These are phyloP conservation scores for Alcis repandata DNA, from an alignment of 2,888 invertebrate species.

Conservation along the genomic window DNA sequence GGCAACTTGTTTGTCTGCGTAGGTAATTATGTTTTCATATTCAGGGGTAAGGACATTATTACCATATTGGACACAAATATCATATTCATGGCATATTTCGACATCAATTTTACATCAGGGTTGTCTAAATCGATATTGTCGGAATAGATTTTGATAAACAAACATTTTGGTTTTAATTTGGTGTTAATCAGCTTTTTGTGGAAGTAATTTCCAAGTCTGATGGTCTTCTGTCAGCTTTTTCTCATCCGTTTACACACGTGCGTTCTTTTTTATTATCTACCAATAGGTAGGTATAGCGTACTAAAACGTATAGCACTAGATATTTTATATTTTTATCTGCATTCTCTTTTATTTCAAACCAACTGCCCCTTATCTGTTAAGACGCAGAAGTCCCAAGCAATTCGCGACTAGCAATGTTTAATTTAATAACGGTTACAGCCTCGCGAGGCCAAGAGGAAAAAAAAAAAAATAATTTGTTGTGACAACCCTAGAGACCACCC, in stretches of 20 bases:
- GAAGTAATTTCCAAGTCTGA: too few species aligned
- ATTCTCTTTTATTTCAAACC: neutral
- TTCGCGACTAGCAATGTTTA: conserved; percentile 75
- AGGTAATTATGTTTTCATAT: conserved; percentile 3
- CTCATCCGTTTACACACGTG: too few species aligned
- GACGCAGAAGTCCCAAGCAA: conserved; percentile 69
- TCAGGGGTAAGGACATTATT: conserved; percentile 26
- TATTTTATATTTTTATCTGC: too few species aligned
- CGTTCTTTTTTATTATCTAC: too few species aligned
- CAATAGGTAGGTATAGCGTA: too few species aligned
- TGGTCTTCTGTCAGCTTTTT: too few species aligned
- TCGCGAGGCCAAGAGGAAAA: conserved; percentile 57
- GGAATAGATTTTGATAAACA: neutral
- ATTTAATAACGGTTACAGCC: conserved; percentile 81
- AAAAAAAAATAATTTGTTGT: conserved; percentile 66
- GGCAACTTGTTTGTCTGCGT: neutral
- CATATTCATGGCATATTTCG: conserved; percentile 35
- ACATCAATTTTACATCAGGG: conserved; percentile 12
- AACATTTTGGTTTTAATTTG: too few species aligned
- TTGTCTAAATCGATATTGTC: conserved; percentile 6
- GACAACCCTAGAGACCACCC: conserved; percentile 74
- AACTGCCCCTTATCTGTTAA: conserved; percentile 56
- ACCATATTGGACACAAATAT: conserved; percentile 19
- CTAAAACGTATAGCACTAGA: too few species aligned
- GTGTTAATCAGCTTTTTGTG: too few species aligned